Evolutionary conservation across 1,140 invertebrate genomes (phyloP), one percentile per base, ranked within the genome.

Genomic region (Drosophila biarmipes): DNA sequence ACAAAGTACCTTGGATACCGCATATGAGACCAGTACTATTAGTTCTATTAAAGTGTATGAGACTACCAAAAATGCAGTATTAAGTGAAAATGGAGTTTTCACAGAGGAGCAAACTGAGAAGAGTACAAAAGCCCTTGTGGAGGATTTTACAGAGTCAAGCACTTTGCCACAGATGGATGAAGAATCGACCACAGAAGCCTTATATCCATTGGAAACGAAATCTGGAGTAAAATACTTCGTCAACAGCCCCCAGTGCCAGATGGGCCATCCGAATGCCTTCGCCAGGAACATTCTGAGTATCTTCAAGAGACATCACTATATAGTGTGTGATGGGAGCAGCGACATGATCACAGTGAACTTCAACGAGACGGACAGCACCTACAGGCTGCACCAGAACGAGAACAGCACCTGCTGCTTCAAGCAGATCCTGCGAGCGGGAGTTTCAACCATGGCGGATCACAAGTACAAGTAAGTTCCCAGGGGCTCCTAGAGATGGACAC

Each of bases 191-290:
- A 8, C 29, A 15, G 17, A 34, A 4, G 12, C 27, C 3, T 15
- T 10, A 15, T 40, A 64, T 31, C 27, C 17, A 21, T 37, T 56
- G 34, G 27, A 61, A 56, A 56, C 27, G 2, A n/a, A 34, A 4
- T 0, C 43, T 34, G 58, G 42, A 19, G 29, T 34, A 8, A 64
- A 84, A 8, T 91, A 68, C 40, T 91, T 72, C 56, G 81, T 91
- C 6, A 69, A 77, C 11, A 80, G 73, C 2, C 42, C 75, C 6
- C 31, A 52, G 3, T 97, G 96, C 77, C 93, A 93, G 61, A 95
- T 97, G 78, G 93, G 94, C 1, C 93, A 95, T 19, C 91, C 95
- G 19, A 93, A 96, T 85, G 95, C 96, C 0, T 93, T 95, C 66
- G 94, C 96, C 73, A 86, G 92, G 6, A 94, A 95, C 38, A 94